These are phyloP conservation scores for Marmota monax DNA, from an alignment of 2,113 vertebrate genomes.

Conservation along the genomic window DNA sequence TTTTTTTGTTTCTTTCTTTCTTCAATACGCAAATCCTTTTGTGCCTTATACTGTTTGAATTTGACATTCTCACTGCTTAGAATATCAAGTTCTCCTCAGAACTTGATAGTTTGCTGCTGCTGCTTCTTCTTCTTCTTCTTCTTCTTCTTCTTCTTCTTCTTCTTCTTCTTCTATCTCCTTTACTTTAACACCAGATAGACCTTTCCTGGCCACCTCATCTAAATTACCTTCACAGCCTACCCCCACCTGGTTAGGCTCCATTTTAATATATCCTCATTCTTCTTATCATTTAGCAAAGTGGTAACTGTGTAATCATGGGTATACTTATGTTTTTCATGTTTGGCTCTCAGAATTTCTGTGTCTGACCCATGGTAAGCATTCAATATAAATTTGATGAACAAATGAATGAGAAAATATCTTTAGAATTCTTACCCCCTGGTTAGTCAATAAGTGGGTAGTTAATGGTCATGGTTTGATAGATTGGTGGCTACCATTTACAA, in stretches of 20 bases:
- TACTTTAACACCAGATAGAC: not conserved
- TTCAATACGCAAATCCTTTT: constrained; percentile 1
- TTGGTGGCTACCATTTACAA: not conserved
- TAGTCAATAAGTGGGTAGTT: not conserved
- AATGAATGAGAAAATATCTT: constrained; percentile 7
- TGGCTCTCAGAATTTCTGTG: not conserved
- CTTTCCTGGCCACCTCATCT: not conserved
- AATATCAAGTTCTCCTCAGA: not conserved
- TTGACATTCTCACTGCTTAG: not conserved
- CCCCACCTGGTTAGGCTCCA: not conserved
- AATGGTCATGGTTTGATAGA: not conserved
- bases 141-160: not conserved
- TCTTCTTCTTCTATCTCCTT: not conserved
- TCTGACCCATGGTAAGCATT: not conserved
- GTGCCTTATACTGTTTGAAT: constrained; percentile 21
- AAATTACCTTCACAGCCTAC: not conserved
- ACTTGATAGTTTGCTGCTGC: not conserved
- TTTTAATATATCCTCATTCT: constrained; percentile 28
- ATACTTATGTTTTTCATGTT: constrained; percentile 10
- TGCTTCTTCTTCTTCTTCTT: not conserved
- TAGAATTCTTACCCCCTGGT: not conserved
- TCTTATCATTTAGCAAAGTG: constrained; percentile 19
- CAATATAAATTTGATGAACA: not conserved
- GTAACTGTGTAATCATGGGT: not conserved
- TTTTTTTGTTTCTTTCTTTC: not conserved